These are phyloP conservation scores for Falco naumanni DNA, from an alignment of 2,797 vertebrate genomes.

Conservation along the genomic window DNA sequence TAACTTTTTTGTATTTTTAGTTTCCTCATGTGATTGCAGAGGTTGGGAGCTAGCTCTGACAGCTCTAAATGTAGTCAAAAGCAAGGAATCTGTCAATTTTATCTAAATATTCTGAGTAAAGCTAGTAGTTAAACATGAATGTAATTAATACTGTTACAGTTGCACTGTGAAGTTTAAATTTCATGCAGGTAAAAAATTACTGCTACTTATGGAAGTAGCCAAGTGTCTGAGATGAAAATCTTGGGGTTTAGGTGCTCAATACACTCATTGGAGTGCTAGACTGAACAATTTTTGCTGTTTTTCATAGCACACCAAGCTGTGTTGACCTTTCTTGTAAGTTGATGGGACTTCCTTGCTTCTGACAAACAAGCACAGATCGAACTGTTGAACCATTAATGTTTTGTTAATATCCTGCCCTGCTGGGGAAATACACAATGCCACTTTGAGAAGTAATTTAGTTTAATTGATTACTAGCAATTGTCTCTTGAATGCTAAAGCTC, in stretches of 20 bases:
- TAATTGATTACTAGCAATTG: background rate
- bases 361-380: background rate
- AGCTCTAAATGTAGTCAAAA: background rate
- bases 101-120: background rate
- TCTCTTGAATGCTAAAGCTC: background rate
- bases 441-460: background rate
- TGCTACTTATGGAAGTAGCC: background rate
- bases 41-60: background rate
- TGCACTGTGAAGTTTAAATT: background rate
- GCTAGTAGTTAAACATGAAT: background rate
- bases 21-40: background rate
- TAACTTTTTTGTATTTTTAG: fast-evolving
- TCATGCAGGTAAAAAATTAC: background rate
- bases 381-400: fast-evolving
- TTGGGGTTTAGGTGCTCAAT: background rate
- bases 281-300: background rate
- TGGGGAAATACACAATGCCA: background rate
- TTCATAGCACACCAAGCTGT: background rate
- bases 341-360: background rate
- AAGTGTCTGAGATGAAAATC: background rate
- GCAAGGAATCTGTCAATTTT: background rate
- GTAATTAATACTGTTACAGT: background rate
- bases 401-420: background rate
- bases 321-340: background rate
- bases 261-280: background rate